Base-by-base conservation (phyloP, 2,797 vertebrate species). In the Danionella dracula region DNA sequence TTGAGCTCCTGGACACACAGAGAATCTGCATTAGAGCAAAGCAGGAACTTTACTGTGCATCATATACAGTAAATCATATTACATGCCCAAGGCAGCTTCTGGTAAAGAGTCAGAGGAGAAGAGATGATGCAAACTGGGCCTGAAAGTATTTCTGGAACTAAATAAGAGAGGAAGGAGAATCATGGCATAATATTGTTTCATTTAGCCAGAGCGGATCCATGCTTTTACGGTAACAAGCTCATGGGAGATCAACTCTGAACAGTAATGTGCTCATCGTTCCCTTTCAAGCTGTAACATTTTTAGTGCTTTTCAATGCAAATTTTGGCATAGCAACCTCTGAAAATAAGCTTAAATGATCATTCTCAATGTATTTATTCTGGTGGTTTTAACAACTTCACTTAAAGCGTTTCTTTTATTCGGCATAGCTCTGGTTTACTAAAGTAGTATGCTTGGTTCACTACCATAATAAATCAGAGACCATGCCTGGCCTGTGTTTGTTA, bases 121-220 rank as follows among this genome's bases (percentile, higher is more conserved):
- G 41, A 54, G 32, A 40, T 40, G 32, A 40, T 66, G 32, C 32
- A 48, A 31, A 48, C 63, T 19, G 15, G 27, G 40, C 37, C 37
- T 59, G 31, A 59, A 59, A 50, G 48, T n/a, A 20, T 51, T 61
- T 53, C 63, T 38, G 42, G 53, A 66, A 20, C 34, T 48, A 45
- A 42, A 59, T 51, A 45, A 51, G 54, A 66, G 45, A 42, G 61
- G 29, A 56, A 41, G 35, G 35, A 37, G 51, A 48, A 90, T 85
- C 78, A 79, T 84, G 81, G 76, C 83, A 3, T 66, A 66, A 66
- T 56, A 51, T 56, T 66, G 41, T 56, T 66, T 46, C 41, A 54
- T 66, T 46, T 19, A 41, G 15, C 19, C 53, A 7, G 8, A 46
- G 20, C 8, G 8, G 31, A 65, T 16, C 40, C 6, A 11, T 56